Evolutionary conservation across 2,113 vertebrate genomes (phyloP), one percentile per base, ranked within the genome.

Genomic region (Gallinago paraguaiae): DNA sequence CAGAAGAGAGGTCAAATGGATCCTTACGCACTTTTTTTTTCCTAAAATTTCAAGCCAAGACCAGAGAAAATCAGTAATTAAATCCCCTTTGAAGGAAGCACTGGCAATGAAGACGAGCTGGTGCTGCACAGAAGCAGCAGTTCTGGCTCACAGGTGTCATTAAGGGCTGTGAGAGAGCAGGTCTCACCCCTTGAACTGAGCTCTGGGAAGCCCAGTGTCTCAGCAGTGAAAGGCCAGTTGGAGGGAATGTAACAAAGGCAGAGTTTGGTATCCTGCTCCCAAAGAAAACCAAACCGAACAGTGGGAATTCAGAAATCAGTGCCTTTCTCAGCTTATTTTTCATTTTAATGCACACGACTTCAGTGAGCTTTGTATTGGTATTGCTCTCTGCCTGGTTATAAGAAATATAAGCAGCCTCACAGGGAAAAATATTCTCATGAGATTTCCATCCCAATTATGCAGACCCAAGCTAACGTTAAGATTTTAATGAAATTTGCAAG

Each of bases 1-100:
- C 82, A 93, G 85, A 90, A 85, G 51, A 74, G 92, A 92, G 85
- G 93, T 94, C 91, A 94, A 94, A 93, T 33, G 54, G 81, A 80
- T 82, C 71, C 75, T 93, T 86, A 79, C 1, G 17, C 18, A 2
- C 14, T 72, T 83, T 61, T 89, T 89, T 77, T 28, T 24, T 3
- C 2, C 84, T 94, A 60, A 92, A 92, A 91, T 91, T 95, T 95
- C 90, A 86, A 74, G 82, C 82, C 41, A 39, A 84, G 51, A 59
- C 68, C 56, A 64, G 68, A 53, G 57, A n/a, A 85, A 94, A 79
- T 50, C 59, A 57, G 70, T 76, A 85, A 91, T 65, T 94, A 93
- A 90, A 76, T 72, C 67, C 25, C 24, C 33, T 91, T 46, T 70
- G 82, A 80, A 85, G 63, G 67, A 80, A 92, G 41, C 19, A 35